These are phyloP conservation scores for Eucera pruinosa DNA, from an alignment of 2,888 invertebrate genomes.

Conservation along the genomic window DNA sequence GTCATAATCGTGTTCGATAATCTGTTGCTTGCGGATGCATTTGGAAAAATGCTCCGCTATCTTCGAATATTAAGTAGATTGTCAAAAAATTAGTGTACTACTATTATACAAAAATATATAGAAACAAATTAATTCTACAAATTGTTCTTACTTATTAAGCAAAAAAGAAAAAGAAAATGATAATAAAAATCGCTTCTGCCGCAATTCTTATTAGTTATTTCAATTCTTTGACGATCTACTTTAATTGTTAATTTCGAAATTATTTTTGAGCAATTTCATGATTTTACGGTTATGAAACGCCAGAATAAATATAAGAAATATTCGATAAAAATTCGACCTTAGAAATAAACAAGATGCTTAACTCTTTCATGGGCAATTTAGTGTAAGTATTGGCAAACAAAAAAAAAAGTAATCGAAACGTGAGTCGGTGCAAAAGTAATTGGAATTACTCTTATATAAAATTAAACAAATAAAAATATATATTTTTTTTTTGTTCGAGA, in stretches of 20 bases:
- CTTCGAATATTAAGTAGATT: neutral
- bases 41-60: neutral
- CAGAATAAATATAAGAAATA: conserved; percentile 1
- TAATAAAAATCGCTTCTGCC: too few species aligned
- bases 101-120: too few species aligned
- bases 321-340: neutral
- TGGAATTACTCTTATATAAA: conserved; percentile 8
- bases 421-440: conserved; percentile 30
- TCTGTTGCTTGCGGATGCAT: neutral
- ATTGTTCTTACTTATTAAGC: too few species aligned
- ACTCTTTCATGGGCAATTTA: conserved; percentile 20
- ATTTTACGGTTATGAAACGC: neutral
- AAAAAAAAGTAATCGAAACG: neutral
- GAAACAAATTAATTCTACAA: too few species aligned
- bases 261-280: conserved; percentile 46
- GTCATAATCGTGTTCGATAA: conserved; percentile 27
- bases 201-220: too few species aligned
- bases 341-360: conserved; percentile 3
- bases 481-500: neutral
- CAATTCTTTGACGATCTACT: conserved; percentile 16
- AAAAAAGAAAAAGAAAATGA: too few species aligned
- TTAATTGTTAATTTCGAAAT: neutral
- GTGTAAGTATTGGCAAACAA: too few species aligned
- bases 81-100: neutral
- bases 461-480: conserved; percentile 5